Conservation (phyloP, 1,140 invertebrate species). For the Nasonia giraulti region DNA sequence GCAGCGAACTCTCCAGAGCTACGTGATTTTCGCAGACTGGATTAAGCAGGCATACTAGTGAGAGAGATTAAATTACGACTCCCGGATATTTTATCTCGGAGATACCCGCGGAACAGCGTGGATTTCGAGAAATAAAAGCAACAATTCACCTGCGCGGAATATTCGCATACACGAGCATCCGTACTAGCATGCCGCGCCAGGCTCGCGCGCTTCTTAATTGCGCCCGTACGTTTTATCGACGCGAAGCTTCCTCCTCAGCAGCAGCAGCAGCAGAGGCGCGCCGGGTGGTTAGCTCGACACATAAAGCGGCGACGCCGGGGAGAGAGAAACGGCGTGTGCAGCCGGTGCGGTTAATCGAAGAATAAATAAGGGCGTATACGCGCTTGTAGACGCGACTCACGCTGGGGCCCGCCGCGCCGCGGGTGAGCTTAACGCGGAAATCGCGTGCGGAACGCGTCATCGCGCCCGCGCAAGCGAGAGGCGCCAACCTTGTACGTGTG, state of each 20-base stretch:
- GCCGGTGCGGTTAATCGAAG: conserved; percentile 62
- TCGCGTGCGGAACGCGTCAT: conserved; percentile 66
- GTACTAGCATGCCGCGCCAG: background rate
- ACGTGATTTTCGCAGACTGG: conserved; percentile 4
- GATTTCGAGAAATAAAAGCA: too few relatives aligned
- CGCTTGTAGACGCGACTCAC: conserved; percentile 67
- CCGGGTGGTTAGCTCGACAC: conserved; percentile 11
- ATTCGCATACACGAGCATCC: background rate
- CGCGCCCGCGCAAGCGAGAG: conserved; percentile 58
- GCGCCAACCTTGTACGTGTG: conserved; percentile 49
- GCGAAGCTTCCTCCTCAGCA: background rate
- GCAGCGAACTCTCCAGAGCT: background rate
- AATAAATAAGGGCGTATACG: conserved; percentile 67
- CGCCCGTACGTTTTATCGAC: conserved; percentile 42
- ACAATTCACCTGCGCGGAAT: background rate
- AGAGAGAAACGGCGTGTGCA: conserved; percentile 38
- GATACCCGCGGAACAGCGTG: too few relatives aligned
- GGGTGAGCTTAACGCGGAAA: conserved; percentile 70
- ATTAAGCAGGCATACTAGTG: background rate
- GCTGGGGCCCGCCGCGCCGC: conserved; percentile 63
- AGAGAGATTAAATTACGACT: background rate
- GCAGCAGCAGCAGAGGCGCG: background rate
- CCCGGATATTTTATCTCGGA: background rate
- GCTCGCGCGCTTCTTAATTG: conserved; percentile 29
- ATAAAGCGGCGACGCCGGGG: background rate